These are phyloP conservation scores for Cryptomyrus ogoouensis DNA, from an alignment of 2,113 vertebrate genomes.

Conservation along the genomic window DNA sequence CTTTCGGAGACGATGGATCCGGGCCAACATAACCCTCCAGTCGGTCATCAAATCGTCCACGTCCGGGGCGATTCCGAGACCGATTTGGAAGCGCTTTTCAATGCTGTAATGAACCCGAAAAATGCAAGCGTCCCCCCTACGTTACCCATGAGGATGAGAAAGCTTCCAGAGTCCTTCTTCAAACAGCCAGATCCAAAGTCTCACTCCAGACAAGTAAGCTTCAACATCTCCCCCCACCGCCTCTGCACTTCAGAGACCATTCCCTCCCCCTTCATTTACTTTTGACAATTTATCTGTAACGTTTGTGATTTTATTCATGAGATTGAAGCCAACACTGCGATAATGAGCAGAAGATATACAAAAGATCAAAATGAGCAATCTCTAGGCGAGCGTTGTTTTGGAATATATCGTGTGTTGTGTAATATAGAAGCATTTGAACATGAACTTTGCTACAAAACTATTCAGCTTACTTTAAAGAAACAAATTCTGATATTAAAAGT, in stretches of 20 bases:
- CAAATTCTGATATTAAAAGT: not conserved
- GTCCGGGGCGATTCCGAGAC: constrained; percentile 88
- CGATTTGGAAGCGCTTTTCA: constrained; percentile 86
- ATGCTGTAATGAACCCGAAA: constrained; percentile 87
- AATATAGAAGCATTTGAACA: not conserved
- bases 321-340: not conserved
- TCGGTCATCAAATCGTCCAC: constrained; percentile 82
- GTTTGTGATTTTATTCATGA: not conserved
- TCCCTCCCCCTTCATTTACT: not conserved
- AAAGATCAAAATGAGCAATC: not conserved
- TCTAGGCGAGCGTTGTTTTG: not conserved
- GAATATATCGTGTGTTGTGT: not conserved
- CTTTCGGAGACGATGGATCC: constrained; percentile 59
- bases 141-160: constrained; percentile 83
- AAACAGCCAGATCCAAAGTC: constrained; percentile 80
- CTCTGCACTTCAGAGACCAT: not conserved
- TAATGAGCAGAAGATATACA: not conserved
- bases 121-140: constrained; percentile 72
- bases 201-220: constrained; percentile 78
- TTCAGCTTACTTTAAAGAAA: not conserved
- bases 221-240: not conserved
- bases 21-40: constrained; percentile 66
- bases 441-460: not conserved
- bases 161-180: constrained; percentile 89
- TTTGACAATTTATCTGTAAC: not conserved